These are phyloP conservation scores for Eidolon dupreanum DNA, from an alignment of 2,797 vertebrate genomes.

Conservation along the genomic window DNA sequence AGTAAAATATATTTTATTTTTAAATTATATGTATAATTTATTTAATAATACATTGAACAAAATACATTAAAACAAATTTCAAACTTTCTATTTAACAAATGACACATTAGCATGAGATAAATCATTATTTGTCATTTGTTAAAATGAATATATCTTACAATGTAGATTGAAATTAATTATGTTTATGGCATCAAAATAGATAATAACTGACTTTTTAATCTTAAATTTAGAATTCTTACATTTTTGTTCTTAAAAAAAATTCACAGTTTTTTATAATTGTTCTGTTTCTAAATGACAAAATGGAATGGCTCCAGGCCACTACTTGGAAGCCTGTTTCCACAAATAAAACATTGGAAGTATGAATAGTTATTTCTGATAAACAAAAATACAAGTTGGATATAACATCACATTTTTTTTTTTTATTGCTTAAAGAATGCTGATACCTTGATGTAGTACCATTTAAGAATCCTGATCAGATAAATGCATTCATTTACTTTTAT, in stretches of 20 bases:
- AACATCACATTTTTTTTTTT: not conserved
- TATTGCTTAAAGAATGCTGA: not conserved
- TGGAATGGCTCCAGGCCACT: not conserved
- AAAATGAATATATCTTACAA: not conserved
- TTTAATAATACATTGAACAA: conserved; percentile 3
- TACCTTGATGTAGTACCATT: not conserved
- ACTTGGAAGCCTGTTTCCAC: not conserved
- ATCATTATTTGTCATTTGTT: not conserved
- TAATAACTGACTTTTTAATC: not conserved
- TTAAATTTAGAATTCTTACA: conserved; percentile 7
- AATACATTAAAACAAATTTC: conserved; percentile 32
- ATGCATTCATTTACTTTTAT: not conserved
- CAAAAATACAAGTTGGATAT: not conserved
- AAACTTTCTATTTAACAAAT: not conserved
- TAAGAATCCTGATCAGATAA: conserved; percentile 10
- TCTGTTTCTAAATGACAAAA: conserved; percentile 15
- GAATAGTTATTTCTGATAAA: not conserved
- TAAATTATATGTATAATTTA: not conserved
- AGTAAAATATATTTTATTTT: conserved; percentile 19
- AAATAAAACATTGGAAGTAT: not conserved
- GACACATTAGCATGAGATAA: not conserved
- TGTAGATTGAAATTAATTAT: not conserved
- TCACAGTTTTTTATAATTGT: not conserved
- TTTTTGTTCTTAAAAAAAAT: conserved; percentile 6
- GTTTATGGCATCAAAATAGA: not conserved